phyloP scores from a whole-genome alignment of 2,888 invertebrate species.

The Galerucella nymphaeae region DNA sequence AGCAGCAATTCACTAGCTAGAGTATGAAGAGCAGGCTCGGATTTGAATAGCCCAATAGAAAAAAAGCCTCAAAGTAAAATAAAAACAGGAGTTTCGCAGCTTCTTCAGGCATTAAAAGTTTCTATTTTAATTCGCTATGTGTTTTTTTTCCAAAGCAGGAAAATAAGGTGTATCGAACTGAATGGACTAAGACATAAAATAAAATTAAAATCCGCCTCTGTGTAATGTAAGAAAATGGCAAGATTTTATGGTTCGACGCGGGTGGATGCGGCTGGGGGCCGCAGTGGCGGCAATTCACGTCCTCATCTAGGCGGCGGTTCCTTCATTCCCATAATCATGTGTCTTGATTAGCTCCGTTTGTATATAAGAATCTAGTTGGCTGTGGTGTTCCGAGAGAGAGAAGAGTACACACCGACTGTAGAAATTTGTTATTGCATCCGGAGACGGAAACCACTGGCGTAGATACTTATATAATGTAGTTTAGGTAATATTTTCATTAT shows the following conservation, averaged over 20 bases:
- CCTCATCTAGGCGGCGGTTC: slow-evolving; percentile 55
- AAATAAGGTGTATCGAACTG: no score
- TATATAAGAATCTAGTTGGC: slow-evolving; percentile 59
- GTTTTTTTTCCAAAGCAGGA: background rate
- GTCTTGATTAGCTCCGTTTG: slow-evolving; percentile 67
- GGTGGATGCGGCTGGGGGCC: slow-evolving; percentile 40
- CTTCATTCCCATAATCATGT: slow-evolving; percentile 64
- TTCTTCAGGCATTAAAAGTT: background rate
- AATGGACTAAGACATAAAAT: background rate
- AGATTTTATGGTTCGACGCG: slow-evolving; percentile 58
- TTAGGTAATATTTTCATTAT: background rate
- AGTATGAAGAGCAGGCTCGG: slow-evolving; percentile 48
- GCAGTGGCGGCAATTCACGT: slow-evolving; percentile 56
- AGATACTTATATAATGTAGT: background rate
- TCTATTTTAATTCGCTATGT: background rate
- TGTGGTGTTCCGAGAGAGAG: slow-evolving; percentile 29
- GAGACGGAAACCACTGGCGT: slow-evolving; percentile 21
- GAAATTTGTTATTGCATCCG: slow-evolving; percentile 59
- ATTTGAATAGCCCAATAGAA: slow-evolving; percentile 22
- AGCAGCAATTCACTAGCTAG: slow-evolving; percentile 48
- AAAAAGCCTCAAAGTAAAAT: background rate
- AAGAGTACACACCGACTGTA: slow-evolving; percentile 30
- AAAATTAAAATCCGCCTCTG: slow-evolving; percentile 31
- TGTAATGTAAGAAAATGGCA: slow-evolving; percentile 35
- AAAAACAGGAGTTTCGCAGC: no score